phyloP scores from a whole-genome alignment of 92 coral and sea anemone species.

The Desmophyllum pertusum region DNA sequence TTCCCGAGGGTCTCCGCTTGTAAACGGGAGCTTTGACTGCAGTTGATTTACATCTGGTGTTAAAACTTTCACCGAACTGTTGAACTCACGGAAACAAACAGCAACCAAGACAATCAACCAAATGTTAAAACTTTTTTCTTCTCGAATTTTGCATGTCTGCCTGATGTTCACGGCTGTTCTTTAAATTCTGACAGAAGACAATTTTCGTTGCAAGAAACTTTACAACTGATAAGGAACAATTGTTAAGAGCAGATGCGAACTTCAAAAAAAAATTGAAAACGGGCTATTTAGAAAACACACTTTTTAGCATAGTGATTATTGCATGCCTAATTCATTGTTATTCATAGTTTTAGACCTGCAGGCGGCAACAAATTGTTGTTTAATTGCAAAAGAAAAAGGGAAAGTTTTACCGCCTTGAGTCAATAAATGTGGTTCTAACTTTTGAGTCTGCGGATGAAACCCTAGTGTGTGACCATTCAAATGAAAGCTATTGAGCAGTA shows the following conservation, averaged over 20 bases:
- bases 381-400: not conserved
- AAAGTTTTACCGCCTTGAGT: not conserved
- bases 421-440: too few relatives aligned
- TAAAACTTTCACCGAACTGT: not conserved
- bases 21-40: too few relatives aligned
- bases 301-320: not conserved
- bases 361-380: not conserved
- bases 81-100: not conserved
- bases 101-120: not conserved
- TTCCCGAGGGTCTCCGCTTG: too few relatives aligned
- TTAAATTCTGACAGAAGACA: not conserved
- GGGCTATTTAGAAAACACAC: not conserved
- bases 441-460: too few relatives aligned
- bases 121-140: not conserved
- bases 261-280: not conserved
- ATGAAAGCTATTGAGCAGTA: too few relatives aligned
- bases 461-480: too few relatives aligned
- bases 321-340: not conserved
- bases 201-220: not conserved
- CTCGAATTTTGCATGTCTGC: not conserved
- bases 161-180: not conserved
- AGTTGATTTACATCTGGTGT: not conserved
- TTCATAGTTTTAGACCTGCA: not conserved
- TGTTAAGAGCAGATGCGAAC: not conserved
- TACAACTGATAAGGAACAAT: not conserved